Evolutionary conservation across 2,888 invertebrate species (phyloP).

Genomic region (Mythimna pallens): DNA sequence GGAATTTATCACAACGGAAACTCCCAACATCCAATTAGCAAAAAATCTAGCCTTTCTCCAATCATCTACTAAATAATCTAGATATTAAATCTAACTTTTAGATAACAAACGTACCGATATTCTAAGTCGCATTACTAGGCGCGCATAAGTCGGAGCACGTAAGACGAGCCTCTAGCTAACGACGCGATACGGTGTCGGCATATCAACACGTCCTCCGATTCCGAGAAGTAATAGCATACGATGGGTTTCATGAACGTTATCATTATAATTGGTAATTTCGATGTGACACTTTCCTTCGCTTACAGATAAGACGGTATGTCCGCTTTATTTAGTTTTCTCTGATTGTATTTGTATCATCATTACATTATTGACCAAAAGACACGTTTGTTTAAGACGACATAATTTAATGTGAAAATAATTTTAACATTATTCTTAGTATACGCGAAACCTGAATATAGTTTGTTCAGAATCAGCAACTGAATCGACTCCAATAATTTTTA

Average conservation of each 20-base stretch:
- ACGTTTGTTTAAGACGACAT: no score
- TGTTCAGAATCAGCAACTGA: no score
- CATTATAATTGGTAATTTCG: slow-evolving; percentile 49
- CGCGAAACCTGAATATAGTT: no score
- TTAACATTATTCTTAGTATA: no score
- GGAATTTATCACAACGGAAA: neutral
- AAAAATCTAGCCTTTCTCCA: neutral
- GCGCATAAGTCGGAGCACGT: slow-evolving; percentile 46
- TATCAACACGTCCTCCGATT: slow-evolving; percentile 69
- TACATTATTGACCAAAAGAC: neutral
- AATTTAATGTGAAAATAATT: no score
- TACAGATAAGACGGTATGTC: slow-evolving; percentile 11
- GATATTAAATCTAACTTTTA: slow-evolving; percentile 38
- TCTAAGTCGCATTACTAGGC: slow-evolving; percentile 35
- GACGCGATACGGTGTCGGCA: slow-evolving; percentile 57
- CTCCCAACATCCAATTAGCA: neutral
- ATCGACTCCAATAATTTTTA: no score
- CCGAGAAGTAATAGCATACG: slow-evolving; percentile 67
- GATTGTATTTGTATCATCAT: neutral
- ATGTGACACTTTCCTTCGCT: slow-evolving; percentile 41
- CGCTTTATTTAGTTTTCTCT: neutral
- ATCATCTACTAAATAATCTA: slow-evolving; percentile 8
- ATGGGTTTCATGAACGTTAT: slow-evolving; percentile 53
- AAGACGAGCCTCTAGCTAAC: slow-evolving; percentile 36
- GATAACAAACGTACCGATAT: slow-evolving; percentile 35